phyloP scores from a whole-genome alignment of 2,888 invertebrate species.

The Conistra vaccinii region DNA sequence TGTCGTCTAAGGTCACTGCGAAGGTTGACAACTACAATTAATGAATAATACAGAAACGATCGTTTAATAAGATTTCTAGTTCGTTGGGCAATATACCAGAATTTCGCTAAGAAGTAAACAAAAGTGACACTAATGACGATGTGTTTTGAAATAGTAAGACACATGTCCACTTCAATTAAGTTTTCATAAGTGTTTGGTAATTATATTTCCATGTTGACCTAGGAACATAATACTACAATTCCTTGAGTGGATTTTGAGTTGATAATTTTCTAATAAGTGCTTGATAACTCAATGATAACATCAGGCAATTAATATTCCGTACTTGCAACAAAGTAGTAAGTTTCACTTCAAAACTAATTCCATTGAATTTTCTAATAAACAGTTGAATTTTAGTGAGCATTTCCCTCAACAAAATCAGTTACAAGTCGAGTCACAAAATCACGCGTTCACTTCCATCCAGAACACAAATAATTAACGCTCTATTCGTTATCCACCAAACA shows the following conservation, averaged over 20 bases:
- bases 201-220: conserved; percentile 2
- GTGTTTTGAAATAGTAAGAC: not conserved
- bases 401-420: conserved; percentile 6
- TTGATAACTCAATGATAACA: conserved; percentile 16
- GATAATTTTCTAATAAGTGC: conserved; percentile 18
- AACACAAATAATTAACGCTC: not conserved
- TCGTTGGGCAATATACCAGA: conserved; percentile 14
- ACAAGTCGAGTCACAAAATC: not conserved
- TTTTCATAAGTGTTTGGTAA: not conserved
- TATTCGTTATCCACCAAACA: not conserved
- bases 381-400: not conserved
- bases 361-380: conserved; percentile 8
- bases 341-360: not conserved
- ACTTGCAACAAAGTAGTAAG: conserved; percentile 17
- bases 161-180: not conserved
- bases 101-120: conserved; percentile 3
- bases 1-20: conserved; percentile 55
- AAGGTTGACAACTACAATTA: conserved; percentile 55
- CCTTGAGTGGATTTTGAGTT: conserved; percentile 13
- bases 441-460: not conserved
- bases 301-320: conserved; percentile 6
- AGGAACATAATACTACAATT: conserved; percentile 23
- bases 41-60: conserved; percentile 40
- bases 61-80: conserved; percentile 25
- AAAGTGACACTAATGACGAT: not conserved